phyloP scores from a whole-genome alignment of 2,888 invertebrate species.

The Eretmocerus hayati region DNA sequence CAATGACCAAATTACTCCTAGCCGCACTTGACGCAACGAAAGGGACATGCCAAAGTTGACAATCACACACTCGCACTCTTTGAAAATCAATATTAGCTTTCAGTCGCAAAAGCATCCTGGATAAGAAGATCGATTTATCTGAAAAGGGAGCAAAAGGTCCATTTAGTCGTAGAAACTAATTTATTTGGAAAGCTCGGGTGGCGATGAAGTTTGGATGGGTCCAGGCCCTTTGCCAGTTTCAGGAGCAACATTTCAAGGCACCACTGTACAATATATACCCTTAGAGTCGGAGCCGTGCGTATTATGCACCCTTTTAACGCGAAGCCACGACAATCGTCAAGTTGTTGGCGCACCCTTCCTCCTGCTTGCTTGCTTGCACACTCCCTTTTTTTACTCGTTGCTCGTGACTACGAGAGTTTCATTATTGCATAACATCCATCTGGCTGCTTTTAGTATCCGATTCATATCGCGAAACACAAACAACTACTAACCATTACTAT shows the following conservation, averaged over 20 bases:
- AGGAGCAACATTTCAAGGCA: too few relatives aligned
- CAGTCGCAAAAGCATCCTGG: background rate
- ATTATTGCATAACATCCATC: too few relatives aligned
- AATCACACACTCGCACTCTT: constrained; percentile 14
- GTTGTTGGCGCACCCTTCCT: background rate
- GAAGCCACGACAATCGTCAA: background rate
- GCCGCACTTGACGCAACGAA: constrained; percentile 4
- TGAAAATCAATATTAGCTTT: constrained; percentile 12
- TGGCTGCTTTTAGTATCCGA: too few relatives aligned
- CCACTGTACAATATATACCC: too few relatives aligned
- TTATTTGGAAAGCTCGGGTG: constrained; percentile 10
- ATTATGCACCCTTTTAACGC: background rate
- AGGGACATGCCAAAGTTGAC: constrained; percentile 20
- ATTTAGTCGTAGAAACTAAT: constrained; percentile 10
- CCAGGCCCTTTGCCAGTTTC: too few relatives aligned
- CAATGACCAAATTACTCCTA: too few relatives aligned
- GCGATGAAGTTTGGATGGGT: too few relatives aligned
- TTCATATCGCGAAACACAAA: too few relatives aligned
- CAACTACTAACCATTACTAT: too few relatives aligned
- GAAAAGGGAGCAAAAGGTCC: background rate
- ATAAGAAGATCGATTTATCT: background rate
- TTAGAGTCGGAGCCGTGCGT: background rate
- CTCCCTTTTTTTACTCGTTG: too few relatives aligned
- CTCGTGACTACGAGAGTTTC: too few relatives aligned
- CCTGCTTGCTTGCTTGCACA: background rate